A percentile compares a stretch with the other conserved stretches of the same genome.
These are phyloP conservation scores for Drosophila subobscura DNA, from an alignment of 1,140 invertebrate genomes.

Conservation along the genomic window DNA sequence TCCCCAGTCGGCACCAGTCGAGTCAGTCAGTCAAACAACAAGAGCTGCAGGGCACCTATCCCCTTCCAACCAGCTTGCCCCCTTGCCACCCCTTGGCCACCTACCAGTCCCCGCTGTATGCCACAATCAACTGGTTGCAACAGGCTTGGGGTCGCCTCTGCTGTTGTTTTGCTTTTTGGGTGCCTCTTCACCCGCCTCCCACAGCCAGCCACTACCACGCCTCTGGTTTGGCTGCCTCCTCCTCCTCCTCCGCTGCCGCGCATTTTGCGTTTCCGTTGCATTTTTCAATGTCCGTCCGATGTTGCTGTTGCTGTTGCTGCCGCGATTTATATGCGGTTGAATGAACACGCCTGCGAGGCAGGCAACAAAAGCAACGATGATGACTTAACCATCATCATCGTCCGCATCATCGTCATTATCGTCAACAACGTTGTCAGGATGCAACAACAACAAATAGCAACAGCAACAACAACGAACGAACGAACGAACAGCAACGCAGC, in stretches of 20 bases:
- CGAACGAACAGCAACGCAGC: no score
- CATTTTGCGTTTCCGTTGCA: slow-evolving; percentile 62
- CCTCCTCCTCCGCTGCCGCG: slow-evolving; percentile 8
- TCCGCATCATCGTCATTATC: slow-evolving; percentile 38
- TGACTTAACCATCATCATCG: slow-evolving; percentile 48
- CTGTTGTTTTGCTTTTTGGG: slow-evolving; percentile 34
- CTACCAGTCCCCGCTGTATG: slow-evolving; percentile 25
- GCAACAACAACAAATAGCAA: slow-evolving; percentile 28
- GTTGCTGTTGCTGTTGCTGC: slow-evolving; percentile 39
- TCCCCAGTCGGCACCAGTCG: neutral
- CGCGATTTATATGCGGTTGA: slow-evolving; percentile 79
- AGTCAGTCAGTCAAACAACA: slow-evolving; percentile 49
- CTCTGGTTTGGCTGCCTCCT: neutral
- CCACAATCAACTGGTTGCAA: slow-evolving; percentile 77
- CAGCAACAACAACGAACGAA: slow-evolving; percentile 4
- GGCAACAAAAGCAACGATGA: slow-evolving; percentile 51
- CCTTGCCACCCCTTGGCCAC: neutral
- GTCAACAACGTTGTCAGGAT: slow-evolving; percentile 32
- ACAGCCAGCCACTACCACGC: slow-evolving; percentile 26
- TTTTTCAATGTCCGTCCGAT: slow-evolving; percentile 58
- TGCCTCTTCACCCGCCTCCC: slow-evolving; percentile 12
- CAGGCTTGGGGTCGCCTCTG: slow-evolving; percentile 41
- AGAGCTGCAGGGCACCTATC: slow-evolving; percentile 59
- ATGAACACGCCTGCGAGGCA: slow-evolving; percentile 73
- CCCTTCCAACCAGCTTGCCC: slow-evolving; percentile 14